phyloP scores from a whole-genome alignment of 2,797 vertebrate genomes.

The Gouania willdenowi region DNA sequence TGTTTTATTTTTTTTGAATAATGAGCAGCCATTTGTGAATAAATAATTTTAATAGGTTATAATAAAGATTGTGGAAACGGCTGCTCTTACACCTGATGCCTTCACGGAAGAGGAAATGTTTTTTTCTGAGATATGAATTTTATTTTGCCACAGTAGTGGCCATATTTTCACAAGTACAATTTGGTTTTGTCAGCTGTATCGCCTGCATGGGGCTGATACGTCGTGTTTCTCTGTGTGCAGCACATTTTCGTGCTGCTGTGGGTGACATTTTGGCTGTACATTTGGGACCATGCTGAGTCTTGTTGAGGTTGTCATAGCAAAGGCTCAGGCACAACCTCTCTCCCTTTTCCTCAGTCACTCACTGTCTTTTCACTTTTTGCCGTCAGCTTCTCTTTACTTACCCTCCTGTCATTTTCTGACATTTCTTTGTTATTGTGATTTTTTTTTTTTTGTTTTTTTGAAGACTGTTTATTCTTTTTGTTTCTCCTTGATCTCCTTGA shows the following conservation, averaged over 20 bases:
- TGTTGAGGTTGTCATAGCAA: constrained; percentile 59
- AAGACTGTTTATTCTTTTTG: background rate
- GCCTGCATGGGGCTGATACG: constrained; percentile 21
- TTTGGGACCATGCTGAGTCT: constrained; percentile 50
- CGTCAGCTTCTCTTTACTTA: constrained; percentile 1
- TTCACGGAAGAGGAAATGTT: constrained; percentile 4
- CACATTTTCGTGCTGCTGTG: constrained; percentile 27
- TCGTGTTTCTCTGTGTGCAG: constrained; percentile 16
- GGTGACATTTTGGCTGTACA: constrained; percentile 59
- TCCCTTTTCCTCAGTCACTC: background rate
- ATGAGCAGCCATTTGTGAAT: too few species aligned
- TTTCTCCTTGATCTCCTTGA: background rate
- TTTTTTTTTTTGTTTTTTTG: constrained; percentile 9
- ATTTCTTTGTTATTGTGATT: too few species aligned
- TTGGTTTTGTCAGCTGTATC: constrained; percentile 18
- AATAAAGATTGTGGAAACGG: too few species aligned
- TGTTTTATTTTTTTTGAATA: too few species aligned
- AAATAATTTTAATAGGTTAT: too few species aligned
- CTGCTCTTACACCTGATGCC: too few species aligned
- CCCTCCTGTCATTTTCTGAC: constrained; percentile 13
- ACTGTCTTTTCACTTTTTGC: background rate
- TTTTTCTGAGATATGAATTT: constrained; percentile 3
- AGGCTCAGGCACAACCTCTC: constrained; percentile 24
- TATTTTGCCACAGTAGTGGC: constrained; percentile 10
- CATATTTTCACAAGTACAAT: background rate